Base-by-base conservation (phyloP, 2,888 invertebrate genomes). In the Stenodema calcarata region DNA sequence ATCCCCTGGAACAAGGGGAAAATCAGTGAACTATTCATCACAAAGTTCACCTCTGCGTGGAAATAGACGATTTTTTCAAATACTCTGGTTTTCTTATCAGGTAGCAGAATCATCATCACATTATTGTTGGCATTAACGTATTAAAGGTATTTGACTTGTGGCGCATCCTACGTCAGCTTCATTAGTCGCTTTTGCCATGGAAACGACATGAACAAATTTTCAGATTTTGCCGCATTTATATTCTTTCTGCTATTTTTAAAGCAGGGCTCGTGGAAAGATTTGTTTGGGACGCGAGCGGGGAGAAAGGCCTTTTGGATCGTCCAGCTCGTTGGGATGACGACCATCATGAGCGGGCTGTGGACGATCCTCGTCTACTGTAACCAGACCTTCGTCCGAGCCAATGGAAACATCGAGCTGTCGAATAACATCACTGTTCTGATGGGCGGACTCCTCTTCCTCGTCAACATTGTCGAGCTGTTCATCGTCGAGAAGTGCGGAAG, bases 291-390 rank as follows among this genome's bases (percentile, higher is more conserved):
- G 0, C 35, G 54, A 30, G 69, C 62, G 16, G 88, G 88, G 44
- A n/a, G 87, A 6, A 88, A 87, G 30, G 88, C 87, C 12, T 42
- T 88, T 18, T 81, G 35, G 3, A 83, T 88, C 44, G 87, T 87
- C 9, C 44, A 87, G 28, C 44, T 87, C 9, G 62, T 88, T 28
- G 83, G 78, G 6, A 73, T 86, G 47, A 87, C 88, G 7, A 83
- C 84, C 30, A 87, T 88, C 27, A 88, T 89, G 87, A 88, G 87
- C 62, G 89, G 89, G 3, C 76, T 89, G 14, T 87, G 88, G 30
- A 88, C 89, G 0, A 87, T 89, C 16, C 76, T 89, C 11, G 87
- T 88, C 27, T 89, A 89, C 81, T 87, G 87, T 28, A 78, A 88
- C 0, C 88, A 88, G 12, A 89, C 88, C 9, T 88, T 89, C 75